A percentile compares a stretch with the other conserved stretches of the same genome.
phyloP scores from a whole-genome alignment of 2,113 vertebrate species.

The Amphilophus citrinellus region DNA sequence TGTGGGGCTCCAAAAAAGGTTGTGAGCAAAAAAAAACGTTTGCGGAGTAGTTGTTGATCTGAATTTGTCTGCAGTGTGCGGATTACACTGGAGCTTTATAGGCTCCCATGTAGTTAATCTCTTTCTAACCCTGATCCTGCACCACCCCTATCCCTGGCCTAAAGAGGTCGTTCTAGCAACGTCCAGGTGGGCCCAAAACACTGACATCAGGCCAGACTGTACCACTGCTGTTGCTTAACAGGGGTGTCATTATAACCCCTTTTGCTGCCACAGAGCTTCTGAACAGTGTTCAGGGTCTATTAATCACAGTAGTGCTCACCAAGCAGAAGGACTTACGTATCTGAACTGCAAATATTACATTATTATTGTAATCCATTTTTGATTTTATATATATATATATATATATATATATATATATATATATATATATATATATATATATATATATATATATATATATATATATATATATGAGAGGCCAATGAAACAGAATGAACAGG shows the following conservation, averaged over 20 bases:
- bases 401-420: no score
- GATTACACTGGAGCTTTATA: slow-evolving; percentile 78
- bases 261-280: slow-evolving; percentile 8
- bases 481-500: no score
- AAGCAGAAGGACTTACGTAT: slow-evolving; percentile 40
- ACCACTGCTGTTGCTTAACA: slow-evolving; percentile 39
- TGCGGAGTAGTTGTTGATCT: slow-evolving; percentile 37
- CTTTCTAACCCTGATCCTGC: slow-evolving; percentile 68
- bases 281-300: slow-evolving; percentile 6
- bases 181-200: slow-evolving; percentile 40
- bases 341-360: slow-evolving; percentile 40
- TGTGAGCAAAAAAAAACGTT: background rate
- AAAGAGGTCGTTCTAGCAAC: slow-evolving; percentile 51
- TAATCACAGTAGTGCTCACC: slow-evolving; percentile 36
- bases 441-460: no score
- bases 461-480: no score
- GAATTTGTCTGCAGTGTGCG: slow-evolving; percentile 48
- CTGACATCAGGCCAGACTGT: slow-evolving; percentile 11
- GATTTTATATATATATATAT: background rate
- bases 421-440: no score
- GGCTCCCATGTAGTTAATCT: slow-evolving; percentile 76
- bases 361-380: slow-evolving; percentile 10
- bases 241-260: slow-evolving; percentile 10
- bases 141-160: slow-evolving; percentile 34
- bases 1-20: slow-evolving; percentile 17